These are phyloP conservation scores for Poeciliopsis turrubarensis DNA, from an alignment of 2,113 vertebrate genomes.

Conservation along the genomic window DNA sequence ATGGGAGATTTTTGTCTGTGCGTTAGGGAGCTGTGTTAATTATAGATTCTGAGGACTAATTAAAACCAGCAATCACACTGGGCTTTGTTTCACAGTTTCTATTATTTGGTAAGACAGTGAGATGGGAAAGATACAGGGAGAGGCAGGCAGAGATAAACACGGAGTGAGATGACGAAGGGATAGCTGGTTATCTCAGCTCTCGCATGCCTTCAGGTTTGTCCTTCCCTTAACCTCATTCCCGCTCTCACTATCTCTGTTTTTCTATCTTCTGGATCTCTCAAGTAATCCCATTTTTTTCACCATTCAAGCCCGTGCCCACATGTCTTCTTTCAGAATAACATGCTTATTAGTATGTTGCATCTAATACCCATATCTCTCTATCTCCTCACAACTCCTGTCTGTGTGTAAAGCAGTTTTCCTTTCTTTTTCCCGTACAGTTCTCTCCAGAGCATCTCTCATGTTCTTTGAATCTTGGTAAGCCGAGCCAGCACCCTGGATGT, in stretches of 20 bases:
- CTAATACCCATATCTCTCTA: constrained; percentile 48
- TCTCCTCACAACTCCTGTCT: constrained; percentile 42
- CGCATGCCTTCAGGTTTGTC: constrained; percentile 73
- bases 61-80: constrained; percentile 66
- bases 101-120: constrained; percentile 71
- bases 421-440: constrained; percentile 7
- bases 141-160: constrained; percentile 62
- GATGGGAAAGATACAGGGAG: constrained; percentile 60
- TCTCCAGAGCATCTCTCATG: constrained; percentile 20
- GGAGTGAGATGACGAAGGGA: constrained; percentile 66
- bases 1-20: constrained; percentile 58
- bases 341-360: constrained; percentile 52
- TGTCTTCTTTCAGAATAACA: constrained; percentile 62
- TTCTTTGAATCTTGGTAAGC: constrained; percentile 12
- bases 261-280: constrained; percentile 64
- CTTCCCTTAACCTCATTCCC: constrained; percentile 64
- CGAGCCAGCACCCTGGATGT: neutral
- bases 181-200: constrained; percentile 72
- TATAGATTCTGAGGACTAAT: constrained; percentile 75
- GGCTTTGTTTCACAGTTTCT: constrained; percentile 75
- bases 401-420: constrained; percentile 35
- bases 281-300: constrained; percentile 64
- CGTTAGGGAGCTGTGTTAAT: constrained; percentile 66
- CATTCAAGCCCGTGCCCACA: constrained; percentile 39
- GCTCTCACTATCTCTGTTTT: constrained; percentile 52